Base-by-base conservation (phyloP, 2,888 invertebrate species). In the Trachelus stipa region DNA sequence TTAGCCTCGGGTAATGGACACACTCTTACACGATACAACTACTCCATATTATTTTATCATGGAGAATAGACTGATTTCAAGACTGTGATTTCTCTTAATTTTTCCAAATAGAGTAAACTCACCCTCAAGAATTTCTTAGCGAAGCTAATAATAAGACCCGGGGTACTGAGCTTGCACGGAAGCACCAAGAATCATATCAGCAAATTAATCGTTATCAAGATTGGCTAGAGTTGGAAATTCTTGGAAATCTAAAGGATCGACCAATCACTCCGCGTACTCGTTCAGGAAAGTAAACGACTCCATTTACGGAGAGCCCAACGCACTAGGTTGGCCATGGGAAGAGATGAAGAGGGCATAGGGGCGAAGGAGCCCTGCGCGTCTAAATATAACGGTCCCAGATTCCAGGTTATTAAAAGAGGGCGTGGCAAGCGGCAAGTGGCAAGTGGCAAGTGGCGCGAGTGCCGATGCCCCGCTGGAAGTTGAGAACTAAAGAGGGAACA, bases 331-430 rank as follows among this genome's bases (percentile, higher is more conserved):
- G 3, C 3, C 76, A 40, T n/a, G 78, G 77, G 78, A 82, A 73
- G 73, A 76, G 74, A 79, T 2, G 40, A 40, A 76, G 76, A 74
- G 73, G 73, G 69, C 68, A 75, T 37, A 37, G 37, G 37, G 37
- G 37, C 0, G 73, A 74, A 75, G n/a, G 79, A 76, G 33, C 68
- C 74, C 76, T 73, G 69, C 69, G 35, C 75, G 78, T 86, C 88
- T 90, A 91, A 90, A 90, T 90, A 89, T 91, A 91, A 87, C 85
- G 76, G 86, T 85, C 85, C 87, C 85, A 87, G 85, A 90, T 91
- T 91, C 90, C 90, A 90, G 89, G 85, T 90, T 91, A 90, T 90
- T 91, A 90, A 88, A 90, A 90, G 89, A 90, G 79, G 88, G 89
- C 87, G 88, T 83, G 85, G 85, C 79, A 71, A 71, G 34, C 82